phyloP scores from a whole-genome alignment of 2,888 invertebrate genomes.

The Ormyrus rosae region DNA sequence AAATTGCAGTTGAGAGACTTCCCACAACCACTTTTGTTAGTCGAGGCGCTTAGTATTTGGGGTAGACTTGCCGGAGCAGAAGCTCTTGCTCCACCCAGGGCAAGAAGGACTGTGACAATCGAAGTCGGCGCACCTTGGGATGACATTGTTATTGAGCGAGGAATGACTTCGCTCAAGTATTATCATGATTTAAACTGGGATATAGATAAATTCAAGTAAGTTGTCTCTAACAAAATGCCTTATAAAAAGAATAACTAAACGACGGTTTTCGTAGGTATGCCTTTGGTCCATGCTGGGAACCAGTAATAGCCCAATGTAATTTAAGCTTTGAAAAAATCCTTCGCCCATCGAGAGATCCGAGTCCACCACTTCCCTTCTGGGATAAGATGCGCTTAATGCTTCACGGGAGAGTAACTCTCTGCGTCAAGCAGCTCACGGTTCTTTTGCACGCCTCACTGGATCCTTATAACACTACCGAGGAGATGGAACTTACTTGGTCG shows the following conservation, averaged over 20 bases:
- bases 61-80: conserved; percentile 95
- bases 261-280: conserved; percentile 84
- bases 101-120: conserved; percentile 85
- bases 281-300: conserved; percentile 99
- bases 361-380: conserved; percentile 96
- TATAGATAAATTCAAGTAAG: conserved; percentile 91
- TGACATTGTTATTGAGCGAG: conserved; percentile 87
- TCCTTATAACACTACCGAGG: conserved; percentile 99
- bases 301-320: conserved; percentile 93
- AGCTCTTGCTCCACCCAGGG: conserved; percentile 86
- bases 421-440: conserved; percentile 91
- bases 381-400: conserved; percentile 94
- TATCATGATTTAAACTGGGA: conserved; percentile 98
- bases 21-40: conserved; percentile 93
- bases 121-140: conserved; percentile 93
- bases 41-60: conserved; percentile 90
- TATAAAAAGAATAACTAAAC: background rate
- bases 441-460: conserved; percentile 96
- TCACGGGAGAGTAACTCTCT: conserved; percentile 94
- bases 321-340: conserved; percentile 91
- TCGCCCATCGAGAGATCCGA: conserved; percentile 93
- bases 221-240: conserved; percentile 70
- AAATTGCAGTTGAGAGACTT: conserved; percentile 94
- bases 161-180: conserved; percentile 96
- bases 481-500: conserved; percentile 98